A percentile compares a stretch with the other conserved stretches of the same genome.
These are phyloP conservation scores for Mallotus villosus DNA, from an alignment of 2,797 vertebrate species.

Conservation along the genomic window DNA sequence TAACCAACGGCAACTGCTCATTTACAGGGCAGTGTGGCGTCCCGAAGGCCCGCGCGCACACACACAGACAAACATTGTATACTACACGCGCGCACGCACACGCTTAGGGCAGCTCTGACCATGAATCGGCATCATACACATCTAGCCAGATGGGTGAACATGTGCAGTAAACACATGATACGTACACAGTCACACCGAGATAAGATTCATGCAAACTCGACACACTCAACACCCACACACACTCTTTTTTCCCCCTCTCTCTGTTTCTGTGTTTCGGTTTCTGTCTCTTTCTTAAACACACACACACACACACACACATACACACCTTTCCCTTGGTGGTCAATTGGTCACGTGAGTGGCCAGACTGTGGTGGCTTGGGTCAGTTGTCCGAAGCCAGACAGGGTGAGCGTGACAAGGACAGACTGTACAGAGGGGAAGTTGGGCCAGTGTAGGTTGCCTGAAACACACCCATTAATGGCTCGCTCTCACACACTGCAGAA, in stretches of 20 bases:
- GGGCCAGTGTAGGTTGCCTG: constrained; percentile 57
- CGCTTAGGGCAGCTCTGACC: too few species aligned
- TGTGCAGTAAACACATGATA: background rate
- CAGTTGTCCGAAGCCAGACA: constrained; percentile 66
- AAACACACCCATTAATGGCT: constrained; percentile 8
- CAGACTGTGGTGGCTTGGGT: constrained; percentile 75
- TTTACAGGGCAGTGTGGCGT: constrained; percentile 78
- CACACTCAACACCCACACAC: constrained; percentile 4
- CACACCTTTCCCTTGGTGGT: constrained; percentile 40
- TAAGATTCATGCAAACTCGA: background rate
- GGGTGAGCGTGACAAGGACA: constrained; percentile 56
- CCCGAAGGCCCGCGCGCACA: constrained; percentile 60
- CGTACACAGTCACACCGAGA: background rate
- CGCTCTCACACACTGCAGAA: constrained; percentile 13
- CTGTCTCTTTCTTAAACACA: background rate
- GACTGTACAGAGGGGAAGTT: constrained; percentile 63
- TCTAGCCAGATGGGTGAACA: background rate
- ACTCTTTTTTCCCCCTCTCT: constrained; percentile 7
- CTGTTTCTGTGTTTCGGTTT: too few species aligned
- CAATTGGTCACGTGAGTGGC: constrained; percentile 66
- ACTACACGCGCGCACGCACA: background rate
- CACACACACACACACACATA: constrained; percentile 7
- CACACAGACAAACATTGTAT: constrained; percentile 29
- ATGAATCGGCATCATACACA: background rate
- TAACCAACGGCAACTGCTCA: constrained; percentile 76